Percentiles rank a stretch among this genome's conserved stretches.
Evolutionary conservation across 2,797 vertebrate genomes (phyloP).

Genomic region (Micromesistius poutassou): DNA sequence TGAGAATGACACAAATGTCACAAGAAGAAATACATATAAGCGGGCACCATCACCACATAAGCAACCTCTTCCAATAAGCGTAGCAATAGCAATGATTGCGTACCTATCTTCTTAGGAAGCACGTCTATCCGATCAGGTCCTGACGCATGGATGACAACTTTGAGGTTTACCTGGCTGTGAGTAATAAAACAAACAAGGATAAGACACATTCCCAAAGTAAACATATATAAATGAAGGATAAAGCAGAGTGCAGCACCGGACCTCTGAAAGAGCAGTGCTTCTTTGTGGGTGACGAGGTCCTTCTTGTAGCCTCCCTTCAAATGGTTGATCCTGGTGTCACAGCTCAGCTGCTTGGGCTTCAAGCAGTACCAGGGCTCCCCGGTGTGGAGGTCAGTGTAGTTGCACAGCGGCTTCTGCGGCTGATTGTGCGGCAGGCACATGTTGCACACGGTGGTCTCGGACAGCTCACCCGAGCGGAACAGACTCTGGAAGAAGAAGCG

Average conservation of each 20-base stretch:
- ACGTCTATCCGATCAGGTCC: conserved; percentile 83
- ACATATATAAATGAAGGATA: no score
- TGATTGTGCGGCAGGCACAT: conserved; percentile 78
- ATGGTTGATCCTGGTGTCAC: conserved; percentile 88
- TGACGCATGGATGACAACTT: conserved; percentile 80
- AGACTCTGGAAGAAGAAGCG: conserved; percentile 93
- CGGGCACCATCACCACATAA: no score
- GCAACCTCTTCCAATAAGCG: no score
- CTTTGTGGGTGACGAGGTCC: conserved; percentile 81
- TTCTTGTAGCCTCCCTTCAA: conserved; percentile 92
- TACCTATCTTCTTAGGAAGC: conserved; percentile 80
- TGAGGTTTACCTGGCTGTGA: conserved; percentile 88
- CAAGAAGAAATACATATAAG: no score
- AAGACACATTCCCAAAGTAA: no score
- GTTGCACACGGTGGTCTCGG: conserved; percentile 89
- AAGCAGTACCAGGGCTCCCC: conserved; percentile 98
- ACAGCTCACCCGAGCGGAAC: conserved; percentile 82
- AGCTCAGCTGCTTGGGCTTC: conserved; percentile 88
- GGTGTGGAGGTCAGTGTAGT: conserved; percentile 89
- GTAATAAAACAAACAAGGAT: not conserved
- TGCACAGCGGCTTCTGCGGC: conserved; percentile 77
- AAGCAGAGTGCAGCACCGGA: conserved; percentile 35
- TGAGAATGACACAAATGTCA: not conserved
- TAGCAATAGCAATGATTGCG: conserved; percentile 9
- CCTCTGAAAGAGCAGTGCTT: conserved; percentile 91